phyloP scores from a whole-genome alignment of 2,797 vertebrate genomes.

The Ara ararauna region DNA sequence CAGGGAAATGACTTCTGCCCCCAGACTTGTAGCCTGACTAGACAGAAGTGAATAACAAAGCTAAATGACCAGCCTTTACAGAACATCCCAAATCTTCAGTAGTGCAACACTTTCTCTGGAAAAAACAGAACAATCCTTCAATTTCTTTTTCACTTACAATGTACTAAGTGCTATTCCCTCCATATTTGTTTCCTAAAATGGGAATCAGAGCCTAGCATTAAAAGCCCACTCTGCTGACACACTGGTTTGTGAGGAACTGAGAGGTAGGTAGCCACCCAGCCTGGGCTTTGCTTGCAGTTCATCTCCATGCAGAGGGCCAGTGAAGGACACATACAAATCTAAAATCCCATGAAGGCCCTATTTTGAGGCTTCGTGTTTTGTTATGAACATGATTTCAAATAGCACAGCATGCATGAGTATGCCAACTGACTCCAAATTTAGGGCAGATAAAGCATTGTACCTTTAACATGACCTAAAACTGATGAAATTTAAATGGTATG shows the following conservation, averaged over 20 bases:
- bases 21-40: background rate
- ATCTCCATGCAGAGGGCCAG: background rate
- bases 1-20: background rate
- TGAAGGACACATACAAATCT: accelerated
- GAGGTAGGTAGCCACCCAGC: background rate
- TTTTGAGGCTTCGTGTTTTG: background rate
- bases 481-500: background rate
- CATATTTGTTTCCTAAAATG: background rate
- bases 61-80: background rate
- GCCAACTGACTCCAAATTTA: background rate
- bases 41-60: background rate
- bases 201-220: background rate
- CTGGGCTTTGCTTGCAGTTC: background rate
- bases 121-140: background rate
- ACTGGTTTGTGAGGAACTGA: background rate
- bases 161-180: background rate
- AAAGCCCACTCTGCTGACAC: background rate
- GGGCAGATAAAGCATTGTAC: background rate
- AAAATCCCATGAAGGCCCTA: background rate
- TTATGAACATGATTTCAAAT: background rate
- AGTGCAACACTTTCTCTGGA: background rate
- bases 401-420: background rate
- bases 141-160: background rate
- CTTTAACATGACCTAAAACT: background rate
- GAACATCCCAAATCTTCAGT: background rate